Conservation (phyloP, 2,113 vertebrate species). For the Hemicordylus capensis region DNA sequence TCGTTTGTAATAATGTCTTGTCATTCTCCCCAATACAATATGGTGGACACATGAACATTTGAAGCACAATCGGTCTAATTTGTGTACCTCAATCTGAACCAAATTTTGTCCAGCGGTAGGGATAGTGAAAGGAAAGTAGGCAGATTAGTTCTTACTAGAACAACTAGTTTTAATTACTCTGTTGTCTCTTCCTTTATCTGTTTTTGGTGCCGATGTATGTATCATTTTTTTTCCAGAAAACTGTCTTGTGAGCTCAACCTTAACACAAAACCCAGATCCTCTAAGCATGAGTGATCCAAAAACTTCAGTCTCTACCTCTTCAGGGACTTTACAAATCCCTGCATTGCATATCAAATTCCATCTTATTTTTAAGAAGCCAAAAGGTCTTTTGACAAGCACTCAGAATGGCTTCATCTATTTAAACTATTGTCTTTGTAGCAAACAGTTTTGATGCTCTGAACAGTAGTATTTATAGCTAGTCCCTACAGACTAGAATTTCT, state of each 20-base stretch:
- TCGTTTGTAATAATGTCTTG: too few species aligned
- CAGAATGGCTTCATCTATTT: conserved; percentile 44
- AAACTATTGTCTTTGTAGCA: conserved; percentile 52
- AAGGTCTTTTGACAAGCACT: conserved; percentile 42
- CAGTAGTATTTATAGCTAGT: conserved; percentile 48
- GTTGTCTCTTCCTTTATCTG: not conserved
- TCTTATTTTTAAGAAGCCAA: conserved; percentile 38
- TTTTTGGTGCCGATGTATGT: not conserved
- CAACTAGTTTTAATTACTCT: not conserved
- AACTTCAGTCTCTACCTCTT: conserved; percentile 4
- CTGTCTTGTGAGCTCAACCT: not conserved
- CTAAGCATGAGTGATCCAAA: conserved; percentile 6
- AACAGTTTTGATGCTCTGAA: conserved; percentile 58
- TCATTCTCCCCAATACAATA: too few species aligned
- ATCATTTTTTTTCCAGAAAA: not conserved
- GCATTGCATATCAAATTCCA: conserved; percentile 15
- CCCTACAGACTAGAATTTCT: conserved; percentile 47
- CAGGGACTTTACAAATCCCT: conserved; percentile 42
- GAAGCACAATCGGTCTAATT: too few species aligned
- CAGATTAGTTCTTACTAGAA: too few species aligned
- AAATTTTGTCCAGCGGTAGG: too few species aligned
- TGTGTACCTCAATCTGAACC: too few species aligned
- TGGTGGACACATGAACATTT: too few species aligned
- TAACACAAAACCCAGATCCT: not conserved
- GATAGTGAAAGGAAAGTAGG: too few species aligned